phyloP scores from a whole-genome alignment of 2,113 vertebrate genomes.

The Pleuronectes platessa region DNA sequence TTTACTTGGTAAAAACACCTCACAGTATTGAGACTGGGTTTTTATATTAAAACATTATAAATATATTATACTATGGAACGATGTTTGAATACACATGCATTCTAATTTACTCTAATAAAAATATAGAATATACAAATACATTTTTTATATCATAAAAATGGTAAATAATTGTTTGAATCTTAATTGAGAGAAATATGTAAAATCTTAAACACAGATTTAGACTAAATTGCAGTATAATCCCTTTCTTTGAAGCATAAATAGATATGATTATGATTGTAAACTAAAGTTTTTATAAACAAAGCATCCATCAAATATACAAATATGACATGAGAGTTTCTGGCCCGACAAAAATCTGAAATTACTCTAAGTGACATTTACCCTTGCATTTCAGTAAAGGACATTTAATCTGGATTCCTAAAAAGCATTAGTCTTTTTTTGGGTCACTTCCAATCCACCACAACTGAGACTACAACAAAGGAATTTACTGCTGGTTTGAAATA shows the following conservation, averaged over 20 bases:
- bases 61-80: too few relatives aligned
- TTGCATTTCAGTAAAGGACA: background rate
- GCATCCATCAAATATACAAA: background rate
- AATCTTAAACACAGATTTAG: background rate
- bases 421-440: background rate
- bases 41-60: constrained; percentile 3
- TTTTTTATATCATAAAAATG: too few relatives aligned
- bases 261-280: too few relatives aligned
- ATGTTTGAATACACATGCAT: background rate
- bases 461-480: background rate
- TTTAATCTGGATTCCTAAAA: background rate
- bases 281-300: background rate
- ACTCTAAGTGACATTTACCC: background rate
- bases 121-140: too few relatives aligned
- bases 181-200: background rate
- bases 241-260: background rate
- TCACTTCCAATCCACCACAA: background rate
- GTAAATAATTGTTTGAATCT: too few relatives aligned
- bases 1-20: too few relatives aligned
- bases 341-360: too few relatives aligned
- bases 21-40: background rate
- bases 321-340: background rate
- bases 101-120: background rate
- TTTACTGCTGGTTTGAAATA: constrained; percentile 6
- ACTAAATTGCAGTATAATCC: background rate